A percentile compares a stretch with the other conserved stretches of the same genome.
Evolutionary conservation across 2,113 vertebrate genomes (phyloP).

Genomic region (Meleagris gallopavo): DNA sequence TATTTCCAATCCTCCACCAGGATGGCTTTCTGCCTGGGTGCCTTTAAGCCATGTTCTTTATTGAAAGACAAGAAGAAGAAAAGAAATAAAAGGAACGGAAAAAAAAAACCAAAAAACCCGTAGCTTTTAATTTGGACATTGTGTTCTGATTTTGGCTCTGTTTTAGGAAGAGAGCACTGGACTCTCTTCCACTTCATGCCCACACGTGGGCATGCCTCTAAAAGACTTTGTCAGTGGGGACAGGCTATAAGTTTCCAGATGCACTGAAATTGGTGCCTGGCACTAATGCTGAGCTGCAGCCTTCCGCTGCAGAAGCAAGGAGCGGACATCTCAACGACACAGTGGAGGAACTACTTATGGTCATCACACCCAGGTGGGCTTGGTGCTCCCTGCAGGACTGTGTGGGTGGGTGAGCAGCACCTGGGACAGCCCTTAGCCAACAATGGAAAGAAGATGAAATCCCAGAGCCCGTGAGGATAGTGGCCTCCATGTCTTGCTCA

Average conservation of each 20-base stretch:
- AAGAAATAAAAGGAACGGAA: no score
- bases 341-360: accelerated
- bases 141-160: background rate
- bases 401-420: accelerated
- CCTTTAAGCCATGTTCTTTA: background rate
- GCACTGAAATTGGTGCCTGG: background rate
- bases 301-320: background rate
- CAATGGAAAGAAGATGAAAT: background rate
- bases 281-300: background rate
- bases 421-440: background rate
- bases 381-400: background rate
- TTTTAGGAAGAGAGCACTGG: background rate
- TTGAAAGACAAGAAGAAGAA: background rate
- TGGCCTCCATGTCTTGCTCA: no score
- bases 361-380: accelerated
- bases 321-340: accelerated
- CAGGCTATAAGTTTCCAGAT: background rate
- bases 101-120: background rate
- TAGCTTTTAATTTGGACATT: background rate
- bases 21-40: background rate
- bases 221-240: background rate
- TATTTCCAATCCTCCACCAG: background rate
- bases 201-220: background rate
- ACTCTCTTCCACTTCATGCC: background rate
- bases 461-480: background rate